Evolutionary conservation across 2,113 vertebrate genomes (phyloP).

Genomic region (Irena cyanogastra): DNA sequence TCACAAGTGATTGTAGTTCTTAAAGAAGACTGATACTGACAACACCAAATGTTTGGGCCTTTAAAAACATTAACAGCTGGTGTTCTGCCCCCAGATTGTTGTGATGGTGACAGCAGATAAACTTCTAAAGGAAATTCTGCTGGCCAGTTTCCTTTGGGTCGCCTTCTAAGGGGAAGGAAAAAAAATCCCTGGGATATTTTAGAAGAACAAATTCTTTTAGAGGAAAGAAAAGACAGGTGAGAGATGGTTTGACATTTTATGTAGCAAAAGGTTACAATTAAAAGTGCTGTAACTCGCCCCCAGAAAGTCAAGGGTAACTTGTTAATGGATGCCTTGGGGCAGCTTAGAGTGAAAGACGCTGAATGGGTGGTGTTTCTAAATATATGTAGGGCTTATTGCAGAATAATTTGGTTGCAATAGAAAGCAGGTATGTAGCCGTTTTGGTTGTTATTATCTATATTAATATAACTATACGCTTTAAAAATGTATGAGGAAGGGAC

Average conservation of each 20-base stretch:
- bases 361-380: not conserved
- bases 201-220: not conserved
- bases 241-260: not conserved
- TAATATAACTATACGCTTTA: not conserved
- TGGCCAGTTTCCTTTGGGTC: not conserved
- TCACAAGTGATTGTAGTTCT: not conserved
- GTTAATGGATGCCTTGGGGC: not conserved
- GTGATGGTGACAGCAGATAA: not conserved
- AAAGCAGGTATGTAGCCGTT: not conserved
- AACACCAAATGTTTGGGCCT: not conserved
- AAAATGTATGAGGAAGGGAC: not conserved
- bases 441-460: not conserved
- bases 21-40: not conserved
- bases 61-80: not conserved
- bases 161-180: not conserved
- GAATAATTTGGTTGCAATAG: not conserved
- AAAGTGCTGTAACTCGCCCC: not conserved
- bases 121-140: not conserved
- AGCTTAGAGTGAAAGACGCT: not conserved
- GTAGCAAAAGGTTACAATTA: not conserved
- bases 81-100: not conserved
- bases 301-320: not conserved
- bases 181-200: not conserved
- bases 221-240: not conserved
- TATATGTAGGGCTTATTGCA: not conserved